Base-by-base conservation (phyloP, 2,797 vertebrate genomes). In the Ateles fusciceps region DNA sequence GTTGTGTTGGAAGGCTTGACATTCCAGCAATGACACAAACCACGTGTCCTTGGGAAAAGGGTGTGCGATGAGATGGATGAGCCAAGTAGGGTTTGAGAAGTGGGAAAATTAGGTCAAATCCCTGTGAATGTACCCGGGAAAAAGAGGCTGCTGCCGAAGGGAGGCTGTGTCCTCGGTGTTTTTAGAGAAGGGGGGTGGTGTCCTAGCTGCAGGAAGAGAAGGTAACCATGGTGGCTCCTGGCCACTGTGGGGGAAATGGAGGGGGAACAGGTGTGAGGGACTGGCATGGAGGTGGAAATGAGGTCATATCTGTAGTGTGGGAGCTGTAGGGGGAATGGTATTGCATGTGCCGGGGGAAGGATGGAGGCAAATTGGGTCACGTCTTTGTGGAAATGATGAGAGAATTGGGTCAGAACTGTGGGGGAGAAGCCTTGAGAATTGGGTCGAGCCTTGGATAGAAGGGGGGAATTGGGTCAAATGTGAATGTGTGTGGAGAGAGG, bases 371-470 rank as follows among this genome's bases (percentile, higher is more conserved):
- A 98, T 3, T 98, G 97, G 97, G 97, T 97, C 97, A 98, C 0
- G 96, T 97, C 98, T 98, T 97, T 97, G 97, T 97, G 97, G 97
- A 98, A 97, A 97, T 95, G 97, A 89, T 64, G 96, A 97, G 96
- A 96, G 84, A 98, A 98, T 92, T 98, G 97, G 98, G 98, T 98
- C 98, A 98, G 98, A 98, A 97, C 97, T 93, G 97, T 98, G 97
- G 98, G 98, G 98, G 97, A 98, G 98, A 98, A 98, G 91, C 84
- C 98, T 97, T 64, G 44, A 97, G 98, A 98, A 98, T 48, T 98
- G 98, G 98, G 98, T 97, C 97, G 95, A 97, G 97, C 76, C 97
- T 98, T 83, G 97, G 96, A 97, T 96, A 96, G 97, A 92, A 98
- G 96, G 97, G 97, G 98, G 98, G 97, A 98, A 98, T 83, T 98